A percentile compares a stretch with the other conserved stretches of the same genome.
These are phyloP conservation scores for Zygothrica quintamaculata DNA, from an alignment of 2,888 invertebrate species.

Conservation along the genomic window DNA sequence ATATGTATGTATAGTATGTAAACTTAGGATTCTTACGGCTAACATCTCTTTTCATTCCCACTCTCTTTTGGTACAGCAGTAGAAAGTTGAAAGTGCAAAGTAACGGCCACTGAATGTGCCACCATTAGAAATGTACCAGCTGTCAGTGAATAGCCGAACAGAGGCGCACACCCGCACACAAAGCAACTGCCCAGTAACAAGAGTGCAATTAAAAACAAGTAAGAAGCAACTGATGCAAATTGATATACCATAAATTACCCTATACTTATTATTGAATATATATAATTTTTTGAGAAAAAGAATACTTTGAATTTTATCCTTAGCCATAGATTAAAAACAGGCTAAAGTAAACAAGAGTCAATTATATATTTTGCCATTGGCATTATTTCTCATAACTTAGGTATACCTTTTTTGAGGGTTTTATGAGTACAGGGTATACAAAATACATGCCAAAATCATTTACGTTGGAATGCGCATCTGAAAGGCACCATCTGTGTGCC, in stretches of 20 bases:
- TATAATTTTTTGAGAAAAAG: no score
- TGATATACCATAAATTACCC: no score
- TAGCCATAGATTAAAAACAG: no score
- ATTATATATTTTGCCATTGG: no score
- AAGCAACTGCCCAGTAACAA: conserved; percentile 18
- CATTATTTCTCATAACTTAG: no score
- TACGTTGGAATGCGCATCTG: conserved; percentile 41
- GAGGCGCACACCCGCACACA: not conserved
- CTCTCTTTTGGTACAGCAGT: conserved; percentile 4
- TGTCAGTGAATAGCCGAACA: conserved; percentile 35
- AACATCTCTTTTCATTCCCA: no score
- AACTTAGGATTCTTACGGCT: conserved; percentile 36
- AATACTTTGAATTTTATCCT: no score
- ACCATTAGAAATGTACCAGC: conserved; percentile 42
- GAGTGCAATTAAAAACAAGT: conserved; percentile 45
- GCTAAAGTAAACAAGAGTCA: no score
- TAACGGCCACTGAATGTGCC: conserved; percentile 47
- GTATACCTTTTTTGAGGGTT: not conserved
- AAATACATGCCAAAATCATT: conserved; percentile 63
- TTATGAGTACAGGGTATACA: conserved; percentile 38
- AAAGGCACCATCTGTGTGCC: conserved; percentile 7
- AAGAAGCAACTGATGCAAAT: no score
- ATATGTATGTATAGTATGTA: conserved; percentile 26
- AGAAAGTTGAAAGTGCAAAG: conserved; percentile 38
- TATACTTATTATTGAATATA: no score